These are phyloP conservation scores for Cossypha polioptera DNA, from an alignment of 2,797 vertebrate species.

Conservation along the genomic window DNA sequence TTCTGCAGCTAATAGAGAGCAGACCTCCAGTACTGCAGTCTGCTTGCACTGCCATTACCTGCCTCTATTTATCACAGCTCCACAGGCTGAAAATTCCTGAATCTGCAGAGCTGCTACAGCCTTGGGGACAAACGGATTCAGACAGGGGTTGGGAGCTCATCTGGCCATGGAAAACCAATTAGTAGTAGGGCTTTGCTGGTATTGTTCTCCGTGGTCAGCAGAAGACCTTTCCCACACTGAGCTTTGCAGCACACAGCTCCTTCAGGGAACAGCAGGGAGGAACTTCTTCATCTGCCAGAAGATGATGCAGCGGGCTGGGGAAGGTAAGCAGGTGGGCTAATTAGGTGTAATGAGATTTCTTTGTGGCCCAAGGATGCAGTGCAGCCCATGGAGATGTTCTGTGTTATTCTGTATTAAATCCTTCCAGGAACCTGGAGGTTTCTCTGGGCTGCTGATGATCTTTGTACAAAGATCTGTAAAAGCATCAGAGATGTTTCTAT, in stretches of 20 bases:
- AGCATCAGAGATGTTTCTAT: neutral
- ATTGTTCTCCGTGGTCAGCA: neutral
- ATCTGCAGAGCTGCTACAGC: neutral
- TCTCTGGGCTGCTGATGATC: neutral
- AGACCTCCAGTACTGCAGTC: neutral
- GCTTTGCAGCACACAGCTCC: neutral
- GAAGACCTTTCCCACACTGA: neutral
- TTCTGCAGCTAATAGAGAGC: neutral
- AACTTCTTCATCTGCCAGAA: neutral
- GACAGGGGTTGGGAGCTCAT: neutral
- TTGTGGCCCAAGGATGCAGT: rapidly evolving
- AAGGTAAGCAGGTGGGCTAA: neutral
- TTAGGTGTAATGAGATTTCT: neutral
- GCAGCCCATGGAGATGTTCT: neutral
- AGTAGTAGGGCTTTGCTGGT: neutral
- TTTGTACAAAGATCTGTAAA: neutral
- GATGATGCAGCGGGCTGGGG: neutral
- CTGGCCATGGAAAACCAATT: slow-evolving; percentile 34
- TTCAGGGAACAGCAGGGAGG: neutral
- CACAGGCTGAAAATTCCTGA: slow-evolving; percentile 27
- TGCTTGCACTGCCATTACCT: neutral
- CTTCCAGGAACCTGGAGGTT: neutral
- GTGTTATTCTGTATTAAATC: neutral
- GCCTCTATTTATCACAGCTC: neutral
- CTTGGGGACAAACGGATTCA: slow-evolving; percentile 12